phyloP scores from a whole-genome alignment of 2,888 invertebrate genomes.

The Rhorus exstirpatorius region DNA sequence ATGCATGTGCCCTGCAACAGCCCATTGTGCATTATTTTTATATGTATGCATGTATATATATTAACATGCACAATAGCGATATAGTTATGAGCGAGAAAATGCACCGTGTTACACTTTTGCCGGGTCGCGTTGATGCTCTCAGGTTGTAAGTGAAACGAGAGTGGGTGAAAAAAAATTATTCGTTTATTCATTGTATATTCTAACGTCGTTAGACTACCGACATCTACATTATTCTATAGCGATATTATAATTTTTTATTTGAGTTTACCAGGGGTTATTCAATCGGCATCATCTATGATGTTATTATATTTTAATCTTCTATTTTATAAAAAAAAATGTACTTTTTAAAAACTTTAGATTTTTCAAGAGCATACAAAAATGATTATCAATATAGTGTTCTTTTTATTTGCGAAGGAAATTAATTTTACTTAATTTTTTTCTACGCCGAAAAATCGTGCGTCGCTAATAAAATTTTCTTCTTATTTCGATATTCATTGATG shows the following conservation, averaged over 20 bases:
- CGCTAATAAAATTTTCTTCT: too few species aligned
- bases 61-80: background rate
- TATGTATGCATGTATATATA: background rate
- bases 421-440: too few species aligned
- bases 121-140: conserved; percentile 13
- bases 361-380: too few species aligned
- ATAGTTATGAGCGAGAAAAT: conserved; percentile 4
- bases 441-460: too few species aligned
- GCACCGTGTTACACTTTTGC: conserved; percentile 10
- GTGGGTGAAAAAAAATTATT: conserved; percentile 21
- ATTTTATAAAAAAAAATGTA: too few species aligned
- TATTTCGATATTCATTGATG: too few species aligned
- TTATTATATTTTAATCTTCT: background rate
- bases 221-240: conserved; percentile 36
- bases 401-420: too few species aligned
- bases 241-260: background rate
- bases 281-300: background rate
- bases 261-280: background rate
- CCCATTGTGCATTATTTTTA: conserved; percentile 7
- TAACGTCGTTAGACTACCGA: conserved; percentile 25
- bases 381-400: too few species aligned
- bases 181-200: conserved; percentile 34
- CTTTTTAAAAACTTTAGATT: background rate
- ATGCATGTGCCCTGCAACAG: conserved; percentile 30
- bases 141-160: conserved; percentile 16